Base-by-base conservation (phyloP, 2,797 vertebrate genomes). In the Malacoctenus gilli region DNA sequence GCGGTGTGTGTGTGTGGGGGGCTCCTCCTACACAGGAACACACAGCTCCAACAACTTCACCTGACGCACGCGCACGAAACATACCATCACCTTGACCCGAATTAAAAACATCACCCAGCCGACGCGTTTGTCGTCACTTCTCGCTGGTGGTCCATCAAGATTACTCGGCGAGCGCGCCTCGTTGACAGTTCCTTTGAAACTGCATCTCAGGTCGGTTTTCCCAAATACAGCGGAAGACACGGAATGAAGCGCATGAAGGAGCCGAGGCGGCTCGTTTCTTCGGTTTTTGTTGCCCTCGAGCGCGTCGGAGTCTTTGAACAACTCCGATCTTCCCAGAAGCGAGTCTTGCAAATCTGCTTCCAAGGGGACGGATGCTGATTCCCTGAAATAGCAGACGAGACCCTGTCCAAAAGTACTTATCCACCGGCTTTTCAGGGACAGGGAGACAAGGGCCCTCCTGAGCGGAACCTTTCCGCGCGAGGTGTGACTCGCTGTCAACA, bases 401-500 rank as follows among this genome's bases (percentile, higher is more conserved):
- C 22, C 37, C 58, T 52, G 68, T 64, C 42, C 35, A 59, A 35
- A 56, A 68, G 42, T 50, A 70, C 72, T 77, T 75, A 52, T 16
- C 15, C 18, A 7, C 55, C 55, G 36, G 47, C 51, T 47, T 72
- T 59, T 43, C 11, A 63, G 58, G 72, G 59, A 69, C 51, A 55
- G 44, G 51, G 44, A 73, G 68, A 78, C 61, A 80, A 75, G 54
- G 52, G 70, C 75, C 44, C 55, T 51, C 44, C 63, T 20, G 36
- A 68, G 65, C 61, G 43, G 58, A n/a, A n/a, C n/a, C 72, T 68
- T 74, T 68, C 74, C 70, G 42, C 35, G 2, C 47, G 79, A 85
- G 85, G 85, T 85, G 85, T 75, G 83, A 86, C 79, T 85, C 7
- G 51, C 87, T 89, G 89, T 90, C 87, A 89, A 84, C 89, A 72